A percentile compares a stretch with the other conserved stretches of the same genome.
Conservation (phyloP, 2,113 vertebrate genomes). For the Calidris pugnax region DNA sequence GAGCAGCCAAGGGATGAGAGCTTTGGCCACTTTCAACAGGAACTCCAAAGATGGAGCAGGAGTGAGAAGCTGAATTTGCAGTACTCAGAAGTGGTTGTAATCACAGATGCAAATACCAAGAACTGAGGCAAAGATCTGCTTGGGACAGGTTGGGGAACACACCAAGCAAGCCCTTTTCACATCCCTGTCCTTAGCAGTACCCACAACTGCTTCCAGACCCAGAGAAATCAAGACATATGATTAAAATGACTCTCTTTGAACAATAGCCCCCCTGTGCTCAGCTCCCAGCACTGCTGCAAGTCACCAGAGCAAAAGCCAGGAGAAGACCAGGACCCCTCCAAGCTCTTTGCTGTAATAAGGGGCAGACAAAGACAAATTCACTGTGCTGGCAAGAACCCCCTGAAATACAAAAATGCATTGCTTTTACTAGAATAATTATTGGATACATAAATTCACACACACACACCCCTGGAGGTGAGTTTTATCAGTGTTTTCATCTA, state of each 20-base stretch:
- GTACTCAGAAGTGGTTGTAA: accelerated
- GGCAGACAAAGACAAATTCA: neutral
- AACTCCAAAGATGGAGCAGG: neutral
- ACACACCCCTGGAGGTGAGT: neutral
- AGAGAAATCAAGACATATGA: accelerated
- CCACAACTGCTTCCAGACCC: neutral
- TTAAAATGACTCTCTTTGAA: neutral
- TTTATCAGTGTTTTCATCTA: accelerated
- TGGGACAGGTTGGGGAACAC: accelerated
- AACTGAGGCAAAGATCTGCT: neutral
- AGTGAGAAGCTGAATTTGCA: neutral
- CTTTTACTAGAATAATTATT: neutral
- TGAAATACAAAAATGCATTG: accelerated
- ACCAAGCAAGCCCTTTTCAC: neutral
- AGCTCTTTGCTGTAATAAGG: neutral
- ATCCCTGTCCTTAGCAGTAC: neutral
- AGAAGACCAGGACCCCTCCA: neutral
- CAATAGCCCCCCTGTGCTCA: accelerated
- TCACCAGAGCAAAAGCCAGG: neutral
- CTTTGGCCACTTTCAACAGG: neutral
- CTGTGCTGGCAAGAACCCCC: neutral
- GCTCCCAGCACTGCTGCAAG: neutral
- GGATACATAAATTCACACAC: too few species aligned
- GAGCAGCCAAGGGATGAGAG: neutral
- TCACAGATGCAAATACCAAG: neutral